Evolutionary conservation across 2,888 invertebrate genomes (phyloP).

Genomic region (Lydus trimaculatus): DNA sequence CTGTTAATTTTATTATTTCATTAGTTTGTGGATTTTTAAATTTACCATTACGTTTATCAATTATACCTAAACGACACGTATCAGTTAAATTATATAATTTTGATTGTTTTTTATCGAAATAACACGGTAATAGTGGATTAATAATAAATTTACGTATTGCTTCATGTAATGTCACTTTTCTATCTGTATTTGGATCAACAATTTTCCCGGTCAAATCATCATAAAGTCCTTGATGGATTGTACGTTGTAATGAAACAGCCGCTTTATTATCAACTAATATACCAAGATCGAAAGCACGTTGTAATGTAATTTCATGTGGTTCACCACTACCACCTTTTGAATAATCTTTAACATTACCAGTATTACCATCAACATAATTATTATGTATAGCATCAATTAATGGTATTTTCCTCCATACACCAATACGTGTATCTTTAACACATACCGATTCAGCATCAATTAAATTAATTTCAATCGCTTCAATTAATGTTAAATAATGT

Average conservation of each 20-base stretch:
- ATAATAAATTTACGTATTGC: conserved; percentile 82
- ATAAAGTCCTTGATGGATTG: conserved; percentile 86
- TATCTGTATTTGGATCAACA: conserved; percentile 79
- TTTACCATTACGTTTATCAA: conserved; percentile 80
- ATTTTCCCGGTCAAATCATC: conserved; percentile 83
- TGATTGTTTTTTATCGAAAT: conserved; percentile 79
- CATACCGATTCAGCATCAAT: conserved; percentile 86
- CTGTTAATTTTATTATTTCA: conserved; percentile 71
- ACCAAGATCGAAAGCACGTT: conserved; percentile 81
- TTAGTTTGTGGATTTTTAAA: conserved; percentile 77
- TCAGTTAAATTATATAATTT: conserved; percentile 78
- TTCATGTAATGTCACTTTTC: conserved; percentile 83
- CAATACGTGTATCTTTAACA: conserved; percentile 78
- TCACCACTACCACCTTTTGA: conserved; percentile 67
- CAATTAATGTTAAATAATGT: conserved; percentile 77
- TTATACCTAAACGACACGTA: conserved; percentile 80
- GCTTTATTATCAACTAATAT: conserved; percentile 82
- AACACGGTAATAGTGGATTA: conserved; percentile 81
- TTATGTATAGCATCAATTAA: conserved; percentile 79
- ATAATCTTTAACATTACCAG: conserved; percentile 75
- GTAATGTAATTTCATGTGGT: conserved; percentile 73
- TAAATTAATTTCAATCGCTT: conserved; percentile 82
- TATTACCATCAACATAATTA: conserved; percentile 76
- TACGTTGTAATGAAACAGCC: conserved; percentile 82
- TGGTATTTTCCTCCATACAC: conserved; percentile 78